Evolutionary conservation across 92 coral and sea anemone species (phyloP).

Genomic region (Bergia puertoricense): DNA sequence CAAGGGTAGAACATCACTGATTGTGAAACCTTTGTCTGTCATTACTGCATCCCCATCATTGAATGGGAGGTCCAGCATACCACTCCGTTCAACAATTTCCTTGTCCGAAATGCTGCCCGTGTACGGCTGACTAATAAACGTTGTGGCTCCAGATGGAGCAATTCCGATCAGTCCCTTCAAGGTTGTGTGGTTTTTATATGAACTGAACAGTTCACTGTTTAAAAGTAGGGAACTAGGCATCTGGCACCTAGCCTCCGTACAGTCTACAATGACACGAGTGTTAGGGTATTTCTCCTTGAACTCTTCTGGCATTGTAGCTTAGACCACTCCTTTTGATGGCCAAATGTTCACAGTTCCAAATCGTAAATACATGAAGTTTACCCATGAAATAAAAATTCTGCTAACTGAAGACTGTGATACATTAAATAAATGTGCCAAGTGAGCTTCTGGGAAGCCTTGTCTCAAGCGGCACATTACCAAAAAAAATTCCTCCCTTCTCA

Average conservation of each 20-base stretch:
- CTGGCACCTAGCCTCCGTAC: constrained; percentile 50
- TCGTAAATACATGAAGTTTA: constrained; percentile 26
- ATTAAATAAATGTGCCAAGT: constrained; percentile 33
- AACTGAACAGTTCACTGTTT: constrained; percentile 34
- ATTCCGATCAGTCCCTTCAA: constrained; percentile 41
- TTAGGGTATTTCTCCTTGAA: constrained; percentile 40
- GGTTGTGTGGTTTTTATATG: constrained; percentile 34
- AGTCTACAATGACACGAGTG: constrained; percentile 44
- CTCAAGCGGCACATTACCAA: constrained; percentile 30
- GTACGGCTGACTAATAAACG: constrained; percentile 36
- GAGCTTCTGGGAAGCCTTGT: constrained; percentile 24
- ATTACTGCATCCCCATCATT: constrained; percentile 39
- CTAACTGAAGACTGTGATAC: constrained; percentile 32
- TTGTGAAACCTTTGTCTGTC: constrained; percentile 45
- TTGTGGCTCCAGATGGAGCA: constrained; percentile 38
- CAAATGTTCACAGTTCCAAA: constrained; percentile 15
- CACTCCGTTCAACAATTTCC: constrained; percentile 51
- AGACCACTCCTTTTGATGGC: constrained; percentile 21
- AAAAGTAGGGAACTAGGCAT: constrained; percentile 52
- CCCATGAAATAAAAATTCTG: constrained; percentile 40
- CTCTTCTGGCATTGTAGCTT: constrained; percentile 48
- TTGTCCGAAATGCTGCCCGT: constrained; percentile 58
- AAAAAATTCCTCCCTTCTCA: constrained; percentile 6
- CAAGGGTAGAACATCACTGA: constrained; percentile 19
- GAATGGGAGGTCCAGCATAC: constrained; percentile 48